These are phyloP conservation scores for Trissolcus basalis DNA, from an alignment of 1,140 invertebrate genomes.

Conservation along the genomic window DNA sequence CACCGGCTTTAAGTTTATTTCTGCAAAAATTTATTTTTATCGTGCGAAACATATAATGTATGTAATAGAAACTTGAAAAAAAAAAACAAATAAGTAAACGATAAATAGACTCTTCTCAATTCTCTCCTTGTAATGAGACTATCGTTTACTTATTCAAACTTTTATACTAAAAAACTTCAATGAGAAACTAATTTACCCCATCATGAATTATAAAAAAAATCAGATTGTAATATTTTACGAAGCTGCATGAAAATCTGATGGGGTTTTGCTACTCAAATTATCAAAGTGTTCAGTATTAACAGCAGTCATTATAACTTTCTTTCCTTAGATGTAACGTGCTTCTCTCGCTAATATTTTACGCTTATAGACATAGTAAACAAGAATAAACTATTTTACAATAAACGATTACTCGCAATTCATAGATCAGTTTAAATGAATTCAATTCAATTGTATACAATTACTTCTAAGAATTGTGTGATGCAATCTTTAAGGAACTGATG, in stretches of 20 bases:
- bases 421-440: too few relatives aligned
- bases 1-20: slow-evolving; percentile 6
- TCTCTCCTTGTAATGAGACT: background rate
- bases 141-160: slow-evolving; percentile 3
- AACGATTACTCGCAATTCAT: too few relatives aligned
- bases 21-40: slow-evolving; percentile 33
- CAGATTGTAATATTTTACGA: too few relatives aligned
- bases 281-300: background rate
- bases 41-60: background rate
- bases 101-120: background rate
- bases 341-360: slow-evolving; percentile 18
- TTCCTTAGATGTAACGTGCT: background rate
- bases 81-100: slow-evolving; percentile 27
- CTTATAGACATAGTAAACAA: slow-evolving; percentile 9
- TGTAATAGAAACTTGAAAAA: slow-evolving; percentile 6
- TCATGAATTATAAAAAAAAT: too few relatives aligned
- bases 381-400: background rate
- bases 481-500: too few relatives aligned
- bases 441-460: background rate
- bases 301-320: background rate
- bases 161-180: background rate
- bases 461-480: slow-evolving; percentile 5
- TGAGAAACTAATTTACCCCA: too few relatives aligned
- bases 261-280: too few relatives aligned
- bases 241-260: too few relatives aligned